Percentiles rank a stretch among this genome's conserved stretches.
Conservation (phyloP, 2,113 vertebrate genomes). For the Solenodon paradoxus region DNA sequence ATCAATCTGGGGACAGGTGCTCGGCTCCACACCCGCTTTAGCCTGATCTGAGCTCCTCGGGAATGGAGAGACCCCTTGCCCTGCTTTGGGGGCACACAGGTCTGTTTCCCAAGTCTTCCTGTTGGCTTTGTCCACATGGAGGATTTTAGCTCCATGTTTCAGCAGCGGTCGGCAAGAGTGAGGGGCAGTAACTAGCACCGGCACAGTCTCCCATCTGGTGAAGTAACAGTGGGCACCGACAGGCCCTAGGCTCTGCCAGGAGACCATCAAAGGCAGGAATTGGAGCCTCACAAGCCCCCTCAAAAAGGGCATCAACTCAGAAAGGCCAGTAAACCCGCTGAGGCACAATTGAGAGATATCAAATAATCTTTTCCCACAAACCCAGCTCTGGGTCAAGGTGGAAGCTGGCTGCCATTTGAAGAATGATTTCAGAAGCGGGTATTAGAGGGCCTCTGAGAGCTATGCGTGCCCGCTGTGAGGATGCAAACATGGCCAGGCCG, state of each 20-base stretch:
- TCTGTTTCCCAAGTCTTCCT: background rate
- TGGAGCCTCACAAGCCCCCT: rapidly evolving
- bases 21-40: too few species aligned
- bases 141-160: rapidly evolving
- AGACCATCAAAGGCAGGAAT: background rate
- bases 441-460: rapidly evolving
- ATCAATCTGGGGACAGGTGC: background rate
- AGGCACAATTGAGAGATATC: rapidly evolving
- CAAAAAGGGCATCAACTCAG: rapidly evolving
- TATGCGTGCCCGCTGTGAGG: too few species aligned
- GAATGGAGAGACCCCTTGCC: background rate
- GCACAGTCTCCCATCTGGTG: too few species aligned
- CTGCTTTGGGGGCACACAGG: rapidly evolving
- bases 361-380: background rate
- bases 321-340: rapidly evolving
- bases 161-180: background rate
- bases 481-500: rapidly evolving
- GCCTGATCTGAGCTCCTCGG: constrained; percentile 1
- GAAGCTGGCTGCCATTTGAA: background rate
- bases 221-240: rapidly evolving
- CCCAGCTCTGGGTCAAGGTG: rapidly evolving
- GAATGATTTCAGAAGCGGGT: rapidly evolving
- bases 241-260: too few species aligned
- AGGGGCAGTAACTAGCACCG: background rate
- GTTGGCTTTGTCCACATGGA: background rate